These are phyloP conservation scores for Neoitamus cyanurus DNA, from an alignment of 2,888 invertebrate species.

Conservation along the genomic window DNA sequence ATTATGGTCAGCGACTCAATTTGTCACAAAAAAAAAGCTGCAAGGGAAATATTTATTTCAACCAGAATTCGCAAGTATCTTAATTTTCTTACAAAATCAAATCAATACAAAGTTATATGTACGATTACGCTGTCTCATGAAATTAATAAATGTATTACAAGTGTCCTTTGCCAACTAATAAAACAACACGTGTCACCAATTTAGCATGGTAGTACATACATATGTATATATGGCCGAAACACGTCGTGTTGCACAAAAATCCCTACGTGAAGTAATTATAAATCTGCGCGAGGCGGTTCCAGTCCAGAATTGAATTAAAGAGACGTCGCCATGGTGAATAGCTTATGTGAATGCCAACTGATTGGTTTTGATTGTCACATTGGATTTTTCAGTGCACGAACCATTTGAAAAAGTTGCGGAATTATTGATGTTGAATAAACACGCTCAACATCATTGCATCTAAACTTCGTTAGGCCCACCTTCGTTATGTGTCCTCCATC, in stretches of 20 bases:
- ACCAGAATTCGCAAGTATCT: too few species aligned
- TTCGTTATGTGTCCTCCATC: too few species aligned
- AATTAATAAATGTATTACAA: not conserved
- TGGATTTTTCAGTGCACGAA: not conserved
- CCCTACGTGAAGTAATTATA: not conserved
- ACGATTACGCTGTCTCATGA: not conserved
- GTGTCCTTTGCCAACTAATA: not conserved
- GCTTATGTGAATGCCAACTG: not conserved
- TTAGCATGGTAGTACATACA: not conserved
- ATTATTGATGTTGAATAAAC: not conserved
- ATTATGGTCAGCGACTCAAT: too few species aligned
- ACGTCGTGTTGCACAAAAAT: not conserved
- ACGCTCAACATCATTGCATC: not conserved
- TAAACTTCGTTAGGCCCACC: not conserved
- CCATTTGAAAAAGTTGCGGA: not conserved
- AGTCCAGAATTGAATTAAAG: not conserved
- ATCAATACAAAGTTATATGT: not conserved
- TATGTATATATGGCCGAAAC: not conserved
- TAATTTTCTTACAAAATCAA: not conserved
- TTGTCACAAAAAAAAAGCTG: not conserved
- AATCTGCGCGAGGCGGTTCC: not conserved
- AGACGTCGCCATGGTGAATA: not conserved
- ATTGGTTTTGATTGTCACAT: not conserved
- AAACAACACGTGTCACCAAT: not conserved
- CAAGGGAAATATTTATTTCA: too few species aligned